Conservation (phyloP, 92 coral and sea anemone species). For the Parazoanthus atlanticus region DNA sequence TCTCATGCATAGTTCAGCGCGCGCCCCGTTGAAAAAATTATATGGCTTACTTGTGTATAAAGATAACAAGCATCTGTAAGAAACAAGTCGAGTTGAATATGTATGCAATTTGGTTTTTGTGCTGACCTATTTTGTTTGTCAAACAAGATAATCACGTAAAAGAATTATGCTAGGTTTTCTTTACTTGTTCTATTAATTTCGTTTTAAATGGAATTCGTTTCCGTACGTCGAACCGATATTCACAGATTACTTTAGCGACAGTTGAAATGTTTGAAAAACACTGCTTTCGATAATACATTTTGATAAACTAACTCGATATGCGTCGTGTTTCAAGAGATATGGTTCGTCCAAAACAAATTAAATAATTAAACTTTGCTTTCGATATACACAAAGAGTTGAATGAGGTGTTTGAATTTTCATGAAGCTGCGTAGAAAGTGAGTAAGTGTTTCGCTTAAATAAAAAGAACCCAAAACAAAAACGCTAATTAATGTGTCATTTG, state of each 20-base stretch:
- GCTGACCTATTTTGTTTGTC: background rate
- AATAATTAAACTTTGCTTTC: background rate
- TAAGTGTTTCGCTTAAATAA: background rate
- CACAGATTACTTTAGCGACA: background rate
- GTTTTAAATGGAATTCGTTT: background rate
- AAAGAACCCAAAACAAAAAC: background rate
- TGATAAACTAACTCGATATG: no score
- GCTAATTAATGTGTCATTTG: background rate
- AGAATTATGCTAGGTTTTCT: background rate
- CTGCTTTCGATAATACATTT: no score
- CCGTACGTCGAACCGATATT: background rate
- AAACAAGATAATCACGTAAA: background rate
- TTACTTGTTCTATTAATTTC: constrained; percentile 11
- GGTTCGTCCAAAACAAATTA: no score
- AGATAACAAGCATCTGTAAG: background rate
- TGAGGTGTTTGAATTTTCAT: background rate
- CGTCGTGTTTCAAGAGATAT: no score
- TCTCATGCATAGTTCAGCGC: background rate
- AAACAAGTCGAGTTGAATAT: background rate
- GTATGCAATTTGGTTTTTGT: background rate
- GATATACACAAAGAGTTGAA: background rate
- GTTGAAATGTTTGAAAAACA: no score
- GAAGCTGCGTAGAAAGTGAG: background rate
- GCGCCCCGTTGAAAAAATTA: background rate
- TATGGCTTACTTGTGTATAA: background rate